Conservation (phyloP, 2,113 vertebrate species). For the Oncorhynchus gorbuscha region DNA sequence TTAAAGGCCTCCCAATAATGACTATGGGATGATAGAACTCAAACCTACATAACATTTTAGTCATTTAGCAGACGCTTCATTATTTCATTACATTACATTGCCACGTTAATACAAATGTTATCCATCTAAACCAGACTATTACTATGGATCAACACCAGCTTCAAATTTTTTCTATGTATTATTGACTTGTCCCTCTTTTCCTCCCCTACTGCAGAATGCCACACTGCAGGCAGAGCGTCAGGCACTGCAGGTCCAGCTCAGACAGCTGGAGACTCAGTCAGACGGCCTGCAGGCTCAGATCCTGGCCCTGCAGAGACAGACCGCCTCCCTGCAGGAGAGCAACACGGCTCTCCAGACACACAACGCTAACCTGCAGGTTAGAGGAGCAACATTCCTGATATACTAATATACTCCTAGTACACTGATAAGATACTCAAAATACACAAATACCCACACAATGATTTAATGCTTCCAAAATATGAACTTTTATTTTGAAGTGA, state of each 20-base stretch:
- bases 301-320: conserved; percentile 90
- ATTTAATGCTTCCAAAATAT: too few relatives aligned
- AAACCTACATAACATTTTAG: not conserved
- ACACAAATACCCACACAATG: too few relatives aligned
- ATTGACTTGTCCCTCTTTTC: not conserved
- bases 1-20: not conserved
- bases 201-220: conserved; percentile 81
- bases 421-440: too few relatives aligned
- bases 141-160: not conserved
- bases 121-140: too few relatives aligned
- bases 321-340: conserved; percentile 90
- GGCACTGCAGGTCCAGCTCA: conserved; percentile 87
- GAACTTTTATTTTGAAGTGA: too few relatives aligned
- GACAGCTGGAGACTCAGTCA: conserved; percentile 90
- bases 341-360: conserved; percentile 93
- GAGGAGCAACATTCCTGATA: not conserved
- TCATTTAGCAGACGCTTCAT: too few relatives aligned
- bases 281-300: conserved; percentile 92
- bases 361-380: conserved; percentile 95
- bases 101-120: too few relatives aligned
- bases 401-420: too few relatives aligned
- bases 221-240: conserved; percentile 96
- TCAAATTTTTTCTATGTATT: conserved; percentile 6
- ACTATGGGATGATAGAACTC: not conserved
- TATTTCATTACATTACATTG: too few relatives aligned